These are phyloP conservation scores for Megamerina dolium DNA, from an alignment of 2,888 invertebrate species.

Conservation along the genomic window DNA sequence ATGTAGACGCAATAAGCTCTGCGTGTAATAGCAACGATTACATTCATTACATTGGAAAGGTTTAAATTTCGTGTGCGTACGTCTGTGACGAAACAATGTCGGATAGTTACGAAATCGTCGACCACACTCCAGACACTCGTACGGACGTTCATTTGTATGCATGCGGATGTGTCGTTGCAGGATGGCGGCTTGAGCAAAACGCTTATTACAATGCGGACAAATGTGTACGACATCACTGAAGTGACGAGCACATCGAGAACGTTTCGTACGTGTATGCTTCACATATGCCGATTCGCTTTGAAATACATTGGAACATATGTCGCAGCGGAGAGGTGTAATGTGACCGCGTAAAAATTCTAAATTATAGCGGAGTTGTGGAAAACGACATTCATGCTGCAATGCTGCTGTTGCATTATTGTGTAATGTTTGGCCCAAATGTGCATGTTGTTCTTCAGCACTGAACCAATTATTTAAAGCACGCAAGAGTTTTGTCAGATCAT, in stretches of 20 bases:
- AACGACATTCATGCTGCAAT: not conserved
- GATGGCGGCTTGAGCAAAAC: slow-evolving; percentile 2
- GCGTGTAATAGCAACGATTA: slow-evolving; percentile 16
- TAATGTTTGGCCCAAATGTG: too few relatives aligned
- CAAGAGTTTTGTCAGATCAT: not conserved
- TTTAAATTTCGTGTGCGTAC: slow-evolving; percentile 7
- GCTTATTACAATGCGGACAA: slow-evolving; percentile 7
- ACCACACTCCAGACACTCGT: slow-evolving; percentile 8
- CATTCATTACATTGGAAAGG: slow-evolving; percentile 9
- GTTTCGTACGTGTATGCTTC: not conserved
- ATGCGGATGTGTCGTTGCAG: slow-evolving; percentile 7
- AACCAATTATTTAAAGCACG: slow-evolving; percentile 1
- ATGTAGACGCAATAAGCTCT: slow-evolving; percentile 20
- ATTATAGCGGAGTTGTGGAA: not conserved
- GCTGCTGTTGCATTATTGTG: not conserved
- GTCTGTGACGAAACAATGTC: slow-evolving; percentile 5
- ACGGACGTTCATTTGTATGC: slow-evolving; percentile 11
- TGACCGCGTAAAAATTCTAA: slow-evolving; percentile 5
- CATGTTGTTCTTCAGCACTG: not conserved
- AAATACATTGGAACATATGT: not conserved
- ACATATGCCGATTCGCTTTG: not conserved
- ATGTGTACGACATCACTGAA: not conserved
- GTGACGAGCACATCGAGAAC: not conserved
- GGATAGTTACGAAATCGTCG: slow-evolving; percentile 5
- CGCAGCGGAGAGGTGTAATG: slow-evolving; percentile 2